Percentiles rank a stretch among this genome's conserved stretches.
These are phyloP conservation scores for Harpagus bidentatus DNA, from an alignment of 2,113 vertebrate genomes.

Conservation along the genomic window DNA sequence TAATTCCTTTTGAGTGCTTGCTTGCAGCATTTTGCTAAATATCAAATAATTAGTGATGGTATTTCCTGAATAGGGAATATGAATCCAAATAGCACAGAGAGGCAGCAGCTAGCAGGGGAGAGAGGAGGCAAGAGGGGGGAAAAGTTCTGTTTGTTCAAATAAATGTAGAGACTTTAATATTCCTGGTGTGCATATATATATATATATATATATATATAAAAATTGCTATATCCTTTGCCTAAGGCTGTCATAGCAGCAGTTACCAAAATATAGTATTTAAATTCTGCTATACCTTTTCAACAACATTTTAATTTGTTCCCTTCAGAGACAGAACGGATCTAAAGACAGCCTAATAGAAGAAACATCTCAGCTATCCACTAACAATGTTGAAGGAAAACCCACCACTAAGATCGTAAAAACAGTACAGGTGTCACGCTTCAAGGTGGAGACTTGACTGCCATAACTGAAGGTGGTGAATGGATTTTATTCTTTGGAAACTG, in stretches of 20 bases:
- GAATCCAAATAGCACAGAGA: background rate
- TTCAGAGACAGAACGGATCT: constrained; percentile 79
- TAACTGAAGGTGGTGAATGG: background rate
- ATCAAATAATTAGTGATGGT: background rate
- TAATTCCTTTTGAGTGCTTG: background rate
- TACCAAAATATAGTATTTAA: background rate
- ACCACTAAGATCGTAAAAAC: constrained; percentile 78
- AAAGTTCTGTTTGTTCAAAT: background rate
- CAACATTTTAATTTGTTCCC: background rate
- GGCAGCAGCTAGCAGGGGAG: background rate
- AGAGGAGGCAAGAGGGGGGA: background rate
- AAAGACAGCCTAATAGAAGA: constrained; percentile 82
- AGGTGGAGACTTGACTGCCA: constrained; percentile 76
- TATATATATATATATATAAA: background rate
- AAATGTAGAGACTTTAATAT: background rate
- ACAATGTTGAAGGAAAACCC: constrained; percentile 66
- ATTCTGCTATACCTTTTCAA: background rate
- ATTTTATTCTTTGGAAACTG: constrained; percentile 37
- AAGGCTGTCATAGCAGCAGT: background rate
- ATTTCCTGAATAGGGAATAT: background rate
- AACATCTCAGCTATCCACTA: constrained; percentile 57
- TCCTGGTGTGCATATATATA: background rate
- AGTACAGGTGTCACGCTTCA: constrained; percentile 71
- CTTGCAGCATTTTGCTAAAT: background rate
- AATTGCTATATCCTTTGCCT: background rate